Evolutionary conservation across 2,888 invertebrate species (phyloP).

Genomic region (Pycnomerus fuliginosus): DNA sequence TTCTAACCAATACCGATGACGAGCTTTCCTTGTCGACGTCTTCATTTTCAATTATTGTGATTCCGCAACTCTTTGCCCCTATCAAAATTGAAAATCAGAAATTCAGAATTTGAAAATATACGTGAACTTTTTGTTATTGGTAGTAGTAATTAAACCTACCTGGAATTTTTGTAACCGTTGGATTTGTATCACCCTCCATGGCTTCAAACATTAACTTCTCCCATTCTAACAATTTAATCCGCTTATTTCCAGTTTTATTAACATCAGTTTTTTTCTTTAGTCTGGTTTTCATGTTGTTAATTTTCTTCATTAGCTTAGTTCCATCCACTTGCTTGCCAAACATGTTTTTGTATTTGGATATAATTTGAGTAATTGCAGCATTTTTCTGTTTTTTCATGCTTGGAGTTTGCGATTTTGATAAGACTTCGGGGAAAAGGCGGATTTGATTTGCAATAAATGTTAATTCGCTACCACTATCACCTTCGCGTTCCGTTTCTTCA

Average conservation of each 20-base stretch:
- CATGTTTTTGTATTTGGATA: neutral
- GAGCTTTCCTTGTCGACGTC: too few relatives aligned
- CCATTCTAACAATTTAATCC: neutral
- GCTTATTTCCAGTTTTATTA: neutral
- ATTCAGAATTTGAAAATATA: too few relatives aligned
- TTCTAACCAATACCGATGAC: too few relatives aligned
- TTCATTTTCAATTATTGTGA: too few relatives aligned
- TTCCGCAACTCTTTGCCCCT: too few relatives aligned
- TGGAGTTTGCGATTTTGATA: neutral
- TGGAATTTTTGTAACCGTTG: neutral
- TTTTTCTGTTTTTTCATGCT: neutral
- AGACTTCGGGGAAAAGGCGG: too few relatives aligned
- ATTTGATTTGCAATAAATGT: too few relatives aligned
- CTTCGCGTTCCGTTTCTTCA: too few relatives aligned
- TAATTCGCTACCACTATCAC: too few relatives aligned
- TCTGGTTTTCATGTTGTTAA: neutral
- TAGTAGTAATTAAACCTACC: too few relatives aligned
- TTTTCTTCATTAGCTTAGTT: neutral
- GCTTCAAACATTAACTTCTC: neutral
- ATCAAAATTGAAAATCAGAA: too few relatives aligned
- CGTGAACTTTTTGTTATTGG: too few relatives aligned
- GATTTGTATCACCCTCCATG: neutral
- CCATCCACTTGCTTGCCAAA: neutral
- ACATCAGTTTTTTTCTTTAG: neutral
- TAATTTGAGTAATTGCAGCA: neutral